These are phyloP conservation scores for Tenrec ecaudatus DNA, from an alignment of 2,113 vertebrate genomes.

Conservation along the genomic window DNA sequence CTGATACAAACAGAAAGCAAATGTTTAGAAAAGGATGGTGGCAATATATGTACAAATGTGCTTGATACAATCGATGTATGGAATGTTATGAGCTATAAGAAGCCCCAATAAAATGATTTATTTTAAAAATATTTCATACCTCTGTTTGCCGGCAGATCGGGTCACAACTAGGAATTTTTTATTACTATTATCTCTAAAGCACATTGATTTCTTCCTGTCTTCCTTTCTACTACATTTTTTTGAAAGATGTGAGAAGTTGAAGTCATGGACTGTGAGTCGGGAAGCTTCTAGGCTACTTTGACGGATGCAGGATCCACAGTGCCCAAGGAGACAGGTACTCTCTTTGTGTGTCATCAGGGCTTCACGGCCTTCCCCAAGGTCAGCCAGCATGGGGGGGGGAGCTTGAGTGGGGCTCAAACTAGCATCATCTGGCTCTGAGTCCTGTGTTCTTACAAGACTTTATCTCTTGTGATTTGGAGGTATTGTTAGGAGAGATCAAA, in stretches of 20 bases:
- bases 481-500: no score
- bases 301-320: not conserved
- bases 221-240: not conserved
- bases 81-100: no score
- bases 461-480: not conserved
- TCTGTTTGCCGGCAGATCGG: not conserved
- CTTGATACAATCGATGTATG: no score
- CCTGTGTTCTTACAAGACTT: not conserved
- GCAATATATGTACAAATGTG: no score
- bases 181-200: not conserved
- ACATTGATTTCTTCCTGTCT: not conserved
- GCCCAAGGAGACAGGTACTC: not conserved
- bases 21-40: no score
- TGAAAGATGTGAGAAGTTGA: not conserved
- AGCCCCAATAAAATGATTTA: not conserved
- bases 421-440: not conserved
- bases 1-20: no score
- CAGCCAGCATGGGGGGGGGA: not conserved
- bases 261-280: not conserved
- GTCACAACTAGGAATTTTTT: conserved; percentile 3
- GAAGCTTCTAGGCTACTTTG: not conserved
- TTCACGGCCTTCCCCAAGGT: not conserved
- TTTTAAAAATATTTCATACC: not conserved
- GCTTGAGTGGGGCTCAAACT: not conserved
- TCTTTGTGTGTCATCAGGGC: not conserved